Evolutionary conservation across 2,113 vertebrate genomes (phyloP).

Genomic region (Picathartes gymnocephalus): DNA sequence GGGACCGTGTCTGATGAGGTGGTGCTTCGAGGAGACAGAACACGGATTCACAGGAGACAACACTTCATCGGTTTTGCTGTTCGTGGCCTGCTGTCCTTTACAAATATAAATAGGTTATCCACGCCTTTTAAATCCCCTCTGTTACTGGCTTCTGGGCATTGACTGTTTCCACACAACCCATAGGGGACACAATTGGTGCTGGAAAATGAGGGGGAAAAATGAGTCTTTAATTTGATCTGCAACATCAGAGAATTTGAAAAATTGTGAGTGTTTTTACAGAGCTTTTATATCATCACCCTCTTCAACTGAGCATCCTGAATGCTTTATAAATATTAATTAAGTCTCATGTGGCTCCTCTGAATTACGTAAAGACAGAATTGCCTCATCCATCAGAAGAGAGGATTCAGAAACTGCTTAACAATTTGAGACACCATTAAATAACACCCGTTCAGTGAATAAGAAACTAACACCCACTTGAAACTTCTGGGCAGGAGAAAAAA

Average conservation of each 20-base stretch:
- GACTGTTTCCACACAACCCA: neutral
- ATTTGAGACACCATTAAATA: neutral
- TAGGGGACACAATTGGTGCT: constrained; percentile 10
- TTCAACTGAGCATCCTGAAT: constrained; percentile 35
- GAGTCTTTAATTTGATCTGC: constrained; percentile 3
- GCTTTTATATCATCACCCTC: constrained; percentile 31
- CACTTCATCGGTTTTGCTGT: neutral
- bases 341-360: constrained; percentile 39
- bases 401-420: constrained; percentile 19
- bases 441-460: neutral
- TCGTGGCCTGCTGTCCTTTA: neutral
- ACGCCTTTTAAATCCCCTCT: neutral
- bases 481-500: neutral
- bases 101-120: neutral
- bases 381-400: constrained; percentile 32
- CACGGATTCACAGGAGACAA: neutral
- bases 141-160: neutral
- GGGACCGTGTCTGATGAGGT: neutral
- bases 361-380: constrained; percentile 34
- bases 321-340: constrained; percentile 58
- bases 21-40: neutral
- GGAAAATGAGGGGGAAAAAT: neutral
- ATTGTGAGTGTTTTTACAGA: neutral
- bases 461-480: neutral
- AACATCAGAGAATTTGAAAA: constrained; percentile 37